Evolutionary conservation across 2,113 vertebrate genomes (phyloP), one percentile per base, ranked within the genome.

Genomic region (Regulus satrapa): DNA sequence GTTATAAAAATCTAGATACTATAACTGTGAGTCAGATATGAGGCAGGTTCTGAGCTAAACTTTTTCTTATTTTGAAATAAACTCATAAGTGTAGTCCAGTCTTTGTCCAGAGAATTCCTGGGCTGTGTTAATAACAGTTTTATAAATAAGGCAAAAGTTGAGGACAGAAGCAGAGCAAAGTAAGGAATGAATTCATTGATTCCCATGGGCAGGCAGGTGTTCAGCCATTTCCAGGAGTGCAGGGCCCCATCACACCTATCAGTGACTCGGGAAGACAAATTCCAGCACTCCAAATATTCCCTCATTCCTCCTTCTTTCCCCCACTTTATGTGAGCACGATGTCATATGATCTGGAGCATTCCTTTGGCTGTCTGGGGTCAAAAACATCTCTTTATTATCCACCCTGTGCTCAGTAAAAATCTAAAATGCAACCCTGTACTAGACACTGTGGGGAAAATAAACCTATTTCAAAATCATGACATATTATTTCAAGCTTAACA

Each of bases 391-490:
- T 49, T 1, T 15, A 9, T n/a, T 51, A 32, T n/a, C 26, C 36
- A 14, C 32, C 16, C 5, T 66, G 38, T 28, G 8, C n/a, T 58
- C 32, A 51, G 23, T 9, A 38, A 2, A 58, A 73, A 58, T 45
- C 9, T 18, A 38, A 80, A 66, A n/a, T 3, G 23, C 21, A 58
- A 2, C 2, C 3, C 7, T 0, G 1, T 18, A 18, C 4, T 23
- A 64, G 26, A 21, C 12, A 29, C 8, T 28, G 5, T 38, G 16
- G 66, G 38, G 28, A 66, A 51, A 56, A 64, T 32, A 24, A 76
- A 73, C 8, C 1, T 4, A 43, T 45, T 19, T 43, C 23, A 51
- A n/a, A 66, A 43, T 41, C 67, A 73, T 10, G 5, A 38, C 7
- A 17, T 29, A n/a, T 25, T 45, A 38, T 59, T 59, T 74, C 31